Conservation (phyloP, 2,113 vertebrate species). For the Neoarius graeffei region DNA sequence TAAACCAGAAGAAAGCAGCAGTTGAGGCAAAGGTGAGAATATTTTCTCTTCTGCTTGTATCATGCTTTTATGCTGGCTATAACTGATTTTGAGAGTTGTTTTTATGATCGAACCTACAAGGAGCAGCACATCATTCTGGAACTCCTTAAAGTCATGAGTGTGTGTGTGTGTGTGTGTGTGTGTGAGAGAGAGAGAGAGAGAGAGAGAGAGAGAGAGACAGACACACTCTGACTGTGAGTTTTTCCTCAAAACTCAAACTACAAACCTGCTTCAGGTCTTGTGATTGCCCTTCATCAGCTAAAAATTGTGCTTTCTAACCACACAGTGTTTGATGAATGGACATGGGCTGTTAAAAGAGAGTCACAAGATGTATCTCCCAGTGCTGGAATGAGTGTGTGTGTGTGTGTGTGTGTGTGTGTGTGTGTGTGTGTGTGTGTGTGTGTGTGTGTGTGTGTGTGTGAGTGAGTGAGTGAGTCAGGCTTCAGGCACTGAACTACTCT, state of each 20-base stretch:
- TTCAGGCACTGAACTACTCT: constrained; percentile 45
- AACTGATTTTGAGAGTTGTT: background rate
- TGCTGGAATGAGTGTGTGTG: constrained; percentile 45
- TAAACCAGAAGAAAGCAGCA: constrained; percentile 59
- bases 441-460: constrained; percentile 39
- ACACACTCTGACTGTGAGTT: background rate
- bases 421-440: background rate
- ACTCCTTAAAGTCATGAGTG: background rate
- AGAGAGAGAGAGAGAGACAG: constrained; percentile 9
- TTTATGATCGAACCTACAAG: background rate
- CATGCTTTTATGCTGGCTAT: background rate
- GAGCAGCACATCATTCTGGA: background rate
- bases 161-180: too few relatives aligned
- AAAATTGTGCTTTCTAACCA: constrained; percentile 22
- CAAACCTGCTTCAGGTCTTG: constrained; percentile 49
- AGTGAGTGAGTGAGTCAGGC: constrained; percentile 20
- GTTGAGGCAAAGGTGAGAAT: constrained; percentile 44
- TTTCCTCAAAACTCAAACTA: constrained; percentile 17
- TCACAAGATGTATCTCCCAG: constrained; percentile 66
- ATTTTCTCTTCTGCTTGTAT: constrained; percentile 37
- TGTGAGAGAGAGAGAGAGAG: background rate
- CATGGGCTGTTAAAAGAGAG: constrained; percentile 53
- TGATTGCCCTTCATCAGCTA: constrained; percentile 41
- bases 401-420: constrained; percentile 38
- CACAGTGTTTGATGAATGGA: constrained; percentile 34